Percentiles rank a stretch among this genome's conserved stretches.
Conservation (phyloP, 2,113 vertebrate genomes). For the Ivindomyrus marchei region DNA sequence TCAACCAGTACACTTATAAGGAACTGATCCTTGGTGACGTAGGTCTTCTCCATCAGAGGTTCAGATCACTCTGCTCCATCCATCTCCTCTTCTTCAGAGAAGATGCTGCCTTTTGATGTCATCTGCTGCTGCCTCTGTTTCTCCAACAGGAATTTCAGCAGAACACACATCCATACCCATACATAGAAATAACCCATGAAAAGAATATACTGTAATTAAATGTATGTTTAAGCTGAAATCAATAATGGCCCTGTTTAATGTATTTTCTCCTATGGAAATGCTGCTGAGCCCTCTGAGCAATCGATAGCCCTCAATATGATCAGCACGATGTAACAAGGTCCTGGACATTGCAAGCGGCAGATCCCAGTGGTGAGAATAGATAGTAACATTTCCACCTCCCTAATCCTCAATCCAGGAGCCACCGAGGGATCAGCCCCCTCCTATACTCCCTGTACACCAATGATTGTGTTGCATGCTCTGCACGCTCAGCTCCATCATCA, state of each 20-base stretch:
- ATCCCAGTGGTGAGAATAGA: not conserved
- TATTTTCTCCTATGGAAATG: not conserved
- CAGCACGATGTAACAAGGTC: not conserved
- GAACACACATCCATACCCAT: not conserved
- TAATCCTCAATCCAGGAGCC: not conserved
- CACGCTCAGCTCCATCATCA: not conserved
- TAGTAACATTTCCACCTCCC: not conserved
- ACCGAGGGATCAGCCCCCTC: not conserved
- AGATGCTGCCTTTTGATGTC: not conserved
- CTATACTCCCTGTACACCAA: not conserved
- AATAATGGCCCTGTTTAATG: not conserved
- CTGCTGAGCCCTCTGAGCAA: not conserved
- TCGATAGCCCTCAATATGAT: not conserved
- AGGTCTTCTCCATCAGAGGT: not conserved
- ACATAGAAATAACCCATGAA: not conserved
- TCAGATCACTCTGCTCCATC: not conserved
- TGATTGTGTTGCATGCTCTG: not conserved
- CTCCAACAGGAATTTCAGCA: not conserved
- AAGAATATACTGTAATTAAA: not conserved
- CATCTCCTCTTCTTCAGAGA: not conserved
- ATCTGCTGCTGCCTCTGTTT: not conserved
- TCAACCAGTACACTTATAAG: not conserved
- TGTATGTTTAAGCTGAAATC: not conserved
- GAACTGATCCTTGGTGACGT: not conserved
- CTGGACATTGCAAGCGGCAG: not conserved